Percentiles rank a stretch among this genome's conserved stretches.
Evolutionary conservation across 30 jellyfish, hydroid and myxozoan genomes (phyloP).

Genomic region (Aurelia aurita complex sp. Pacific): DNA sequence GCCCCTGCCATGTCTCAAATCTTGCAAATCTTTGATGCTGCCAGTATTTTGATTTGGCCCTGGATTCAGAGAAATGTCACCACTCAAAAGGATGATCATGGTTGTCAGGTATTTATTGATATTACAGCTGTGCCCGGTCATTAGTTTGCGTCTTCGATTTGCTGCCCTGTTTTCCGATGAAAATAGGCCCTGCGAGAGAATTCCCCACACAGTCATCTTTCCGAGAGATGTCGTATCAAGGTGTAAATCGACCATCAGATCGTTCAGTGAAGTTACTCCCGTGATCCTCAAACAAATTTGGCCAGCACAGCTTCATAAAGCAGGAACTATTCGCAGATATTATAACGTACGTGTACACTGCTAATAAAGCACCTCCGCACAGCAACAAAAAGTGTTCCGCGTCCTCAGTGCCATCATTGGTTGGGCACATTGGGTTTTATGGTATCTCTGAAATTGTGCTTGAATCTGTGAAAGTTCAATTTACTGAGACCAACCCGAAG

Average conservation of each 20-base stretch:
- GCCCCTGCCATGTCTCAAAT: too few relatives aligned
- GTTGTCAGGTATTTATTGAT: slow-evolving; percentile 31
- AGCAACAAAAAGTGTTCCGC: not conserved
- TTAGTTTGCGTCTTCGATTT: slow-evolving; percentile 36
- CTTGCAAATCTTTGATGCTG: too few relatives aligned
- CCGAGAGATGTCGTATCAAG: slow-evolving; percentile 42
- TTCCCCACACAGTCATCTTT: slow-evolving; percentile 24
- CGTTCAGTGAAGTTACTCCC: too few relatives aligned
- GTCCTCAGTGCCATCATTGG: too few relatives aligned
- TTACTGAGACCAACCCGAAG: too few relatives aligned
- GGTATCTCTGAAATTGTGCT: too few relatives aligned
- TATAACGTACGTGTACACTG: slow-evolving; percentile 12
- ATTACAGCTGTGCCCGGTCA: slow-evolving; percentile 46
- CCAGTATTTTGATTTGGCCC: too few relatives aligned
- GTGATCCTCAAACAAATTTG: too few relatives aligned
- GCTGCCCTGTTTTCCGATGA: slow-evolving; percentile 49
- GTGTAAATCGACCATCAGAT: not conserved
- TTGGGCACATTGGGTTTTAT: too few relatives aligned
- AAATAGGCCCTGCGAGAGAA: slow-evolving; percentile 39
- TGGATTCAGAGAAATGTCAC: too few relatives aligned
- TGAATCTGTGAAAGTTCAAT: too few relatives aligned
- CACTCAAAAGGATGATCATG: slow-evolving; percentile 1
- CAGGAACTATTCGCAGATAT: not conserved
- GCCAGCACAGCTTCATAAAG: too few relatives aligned
- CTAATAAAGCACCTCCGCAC: slow-evolving; percentile 8